Base-by-base conservation (phyloP, 2,797 vertebrate species). In the Gephyroberyx darwinii region DNA sequence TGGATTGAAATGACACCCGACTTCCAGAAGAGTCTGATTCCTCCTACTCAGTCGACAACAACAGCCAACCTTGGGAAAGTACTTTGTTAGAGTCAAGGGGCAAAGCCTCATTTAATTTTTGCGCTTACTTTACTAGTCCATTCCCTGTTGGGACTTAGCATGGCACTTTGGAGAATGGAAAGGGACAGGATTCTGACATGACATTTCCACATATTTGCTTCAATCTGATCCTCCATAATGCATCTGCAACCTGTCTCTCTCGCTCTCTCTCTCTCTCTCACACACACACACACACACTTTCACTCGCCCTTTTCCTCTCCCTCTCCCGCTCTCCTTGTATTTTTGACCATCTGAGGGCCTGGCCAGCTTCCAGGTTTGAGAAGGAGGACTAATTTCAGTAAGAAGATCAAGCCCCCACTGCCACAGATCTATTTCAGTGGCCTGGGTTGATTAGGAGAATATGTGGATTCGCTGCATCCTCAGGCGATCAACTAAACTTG, bases 1-100 rank as follows among this genome's bases (percentile, higher is more conserved):
- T 81, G 60, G 70, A 88, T 89, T 87, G 71, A 89, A 85, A 81
- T 89, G 84, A 86, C 82, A 84, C 17, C 35, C 54, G 37, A 72
- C 50, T 53, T 75, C 82, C n/a, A 37, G 9, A 59, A 43, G 17
- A 43, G 6, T 45, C 7, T 16, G 43, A 31, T 77, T 80, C 74
- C 30, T 61, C 19, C 20, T 19, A 35, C 16, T 33, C 47, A 48
- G 13, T 50, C 33, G 19, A 2, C 39, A 9, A 14, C 26, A 61
- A 19, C 22, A 52, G 37, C 52, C 19, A 2, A 66, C 22, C 7
- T 17, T 7, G 5, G 12, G 17, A 76, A 56, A 33, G 30, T 22
- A 20, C 53, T 35, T 37, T 73, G 39, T 64, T 47, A 26, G 26
- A 26, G 26, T 26, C 26, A 43, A 79, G 71, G 7, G 8, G 26